Evolutionary conservation across 2,888 invertebrate species (phyloP).

Genomic region (Cordilura impudica): DNA sequence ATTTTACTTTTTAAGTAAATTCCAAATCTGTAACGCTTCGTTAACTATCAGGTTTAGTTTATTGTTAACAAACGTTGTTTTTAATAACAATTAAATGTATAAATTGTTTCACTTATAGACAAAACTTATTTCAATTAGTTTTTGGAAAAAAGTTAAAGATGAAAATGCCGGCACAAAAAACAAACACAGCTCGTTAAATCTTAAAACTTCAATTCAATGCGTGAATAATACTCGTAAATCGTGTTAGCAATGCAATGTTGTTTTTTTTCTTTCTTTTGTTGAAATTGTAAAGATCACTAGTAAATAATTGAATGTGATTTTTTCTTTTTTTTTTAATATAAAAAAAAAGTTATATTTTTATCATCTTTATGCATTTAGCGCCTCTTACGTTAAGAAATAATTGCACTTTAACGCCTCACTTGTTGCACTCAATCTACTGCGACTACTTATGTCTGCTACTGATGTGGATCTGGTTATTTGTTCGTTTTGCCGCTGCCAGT

Average conservation of each 20-base stretch:
- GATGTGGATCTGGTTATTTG: not conserved
- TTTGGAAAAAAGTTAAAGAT: not conserved
- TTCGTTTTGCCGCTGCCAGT: not conserved
- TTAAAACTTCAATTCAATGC: not conserved
- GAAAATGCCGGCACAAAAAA: not conserved
- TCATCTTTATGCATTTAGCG: slow-evolving; percentile 4
- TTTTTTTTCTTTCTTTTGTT: too few species aligned
- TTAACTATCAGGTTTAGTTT: slow-evolving; percentile 25
- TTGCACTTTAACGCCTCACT: slow-evolving; percentile 50
- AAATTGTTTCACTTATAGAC: not conserved
- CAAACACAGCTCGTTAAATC: not conserved
- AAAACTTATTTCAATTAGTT: not conserved
- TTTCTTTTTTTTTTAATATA: not conserved
- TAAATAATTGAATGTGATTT: not conserved
- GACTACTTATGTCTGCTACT: slow-evolving; percentile 16
- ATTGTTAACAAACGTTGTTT: not conserved
- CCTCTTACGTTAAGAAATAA: slow-evolving; percentile 35
- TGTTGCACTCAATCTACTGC: slow-evolving; percentile 1
- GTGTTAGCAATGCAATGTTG: not conserved
- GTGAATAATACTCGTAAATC: not conserved
- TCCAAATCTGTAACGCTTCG: slow-evolving; percentile 55
- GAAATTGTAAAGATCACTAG: not conserved
- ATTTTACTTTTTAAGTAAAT: slow-evolving; percentile 42
- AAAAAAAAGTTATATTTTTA: not conserved
- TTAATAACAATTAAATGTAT: not conserved